Percentiles rank a stretch among this genome's conserved stretches.
Conservation (phyloP, 2,888 invertebrate species). For the Campoletis raptor region DNA sequence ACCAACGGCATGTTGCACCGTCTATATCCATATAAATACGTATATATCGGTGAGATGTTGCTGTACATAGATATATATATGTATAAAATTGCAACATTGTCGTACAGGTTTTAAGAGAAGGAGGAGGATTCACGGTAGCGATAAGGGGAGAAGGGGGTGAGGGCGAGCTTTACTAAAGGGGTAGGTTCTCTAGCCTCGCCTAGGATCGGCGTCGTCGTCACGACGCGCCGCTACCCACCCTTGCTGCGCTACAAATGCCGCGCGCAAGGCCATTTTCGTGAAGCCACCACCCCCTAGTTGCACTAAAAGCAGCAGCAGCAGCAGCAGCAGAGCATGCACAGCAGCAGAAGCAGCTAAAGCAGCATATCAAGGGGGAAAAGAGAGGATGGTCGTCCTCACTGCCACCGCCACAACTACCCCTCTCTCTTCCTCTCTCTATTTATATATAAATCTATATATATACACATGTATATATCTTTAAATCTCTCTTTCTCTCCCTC, state of each 20-base stretch:
- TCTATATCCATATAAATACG: conserved; percentile 23
- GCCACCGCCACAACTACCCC: conserved; percentile 62
- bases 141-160: background rate
- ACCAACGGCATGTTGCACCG: conserved; percentile 46
- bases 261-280: conserved; percentile 80
- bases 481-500: conserved; percentile 58
- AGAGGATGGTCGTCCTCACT: conserved; percentile 51
- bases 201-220: conserved; percentile 70
- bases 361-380: conserved; percentile 44
- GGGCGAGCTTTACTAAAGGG: conserved; percentile 29
- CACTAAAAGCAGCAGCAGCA: conserved; percentile 87
- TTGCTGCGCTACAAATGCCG: conserved; percentile 74
- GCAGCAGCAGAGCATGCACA: conserved; percentile 47
- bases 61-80: conserved; percentile 2
- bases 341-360: conserved; percentile 43
- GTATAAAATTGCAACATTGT: conserved; percentile 51
- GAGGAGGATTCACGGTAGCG: background rate
- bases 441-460: conserved; percentile 44
- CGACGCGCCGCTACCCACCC: conserved; percentile 66
- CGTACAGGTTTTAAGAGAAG: conserved; percentile 33
- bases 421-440: conserved; percentile 65
- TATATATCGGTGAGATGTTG: background rate
- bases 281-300: conserved; percentile 76
- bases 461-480: conserved; percentile 51
- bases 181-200: conserved; percentile 65